A percentile compares a stretch with the other conserved stretches of the same genome.
Conservation (phyloP, 2,113 vertebrate genomes). For the Peromyscus leucopus region DNA sequence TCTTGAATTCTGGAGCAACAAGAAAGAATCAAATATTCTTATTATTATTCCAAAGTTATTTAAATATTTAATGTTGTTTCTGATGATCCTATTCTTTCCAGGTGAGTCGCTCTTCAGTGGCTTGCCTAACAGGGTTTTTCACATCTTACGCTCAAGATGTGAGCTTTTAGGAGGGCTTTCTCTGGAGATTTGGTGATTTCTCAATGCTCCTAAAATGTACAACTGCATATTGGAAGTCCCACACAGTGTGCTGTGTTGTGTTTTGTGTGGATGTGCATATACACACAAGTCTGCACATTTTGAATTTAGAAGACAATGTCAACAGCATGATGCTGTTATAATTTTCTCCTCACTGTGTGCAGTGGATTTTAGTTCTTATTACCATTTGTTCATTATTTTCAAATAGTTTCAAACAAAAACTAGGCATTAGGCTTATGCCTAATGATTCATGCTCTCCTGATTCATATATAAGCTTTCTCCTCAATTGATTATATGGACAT, state of each 20-base stretch:
- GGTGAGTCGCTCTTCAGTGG: background rate
- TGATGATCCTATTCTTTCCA: background rate
- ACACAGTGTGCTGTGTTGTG: background rate
- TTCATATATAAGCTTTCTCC: background rate
- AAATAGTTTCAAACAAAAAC: background rate
- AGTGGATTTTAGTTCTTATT: background rate
- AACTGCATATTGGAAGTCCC: background rate
- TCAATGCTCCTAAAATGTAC: background rate
- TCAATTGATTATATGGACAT: background rate
- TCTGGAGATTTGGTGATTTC: background rate
- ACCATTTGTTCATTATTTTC: background rate
- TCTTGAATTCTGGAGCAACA: slow-evolving; percentile 26
- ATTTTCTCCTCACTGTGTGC: background rate
- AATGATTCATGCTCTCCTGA: background rate
- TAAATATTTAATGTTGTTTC: slow-evolving; percentile 54
- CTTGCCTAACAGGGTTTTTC: background rate
- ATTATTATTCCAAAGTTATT: slow-evolving; percentile 52
- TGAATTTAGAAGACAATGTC: background rate
- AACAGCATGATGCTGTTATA: background rate
- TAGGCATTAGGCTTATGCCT: background rate
- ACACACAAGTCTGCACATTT: background rate
- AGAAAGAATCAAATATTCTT: background rate
- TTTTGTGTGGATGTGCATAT: background rate
- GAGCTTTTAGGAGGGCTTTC: background rate
- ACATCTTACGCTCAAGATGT: background rate